Evolutionary conservation across 2,113 vertebrate genomes (phyloP).

Genomic region (Vulpes ferrilata): DNA sequence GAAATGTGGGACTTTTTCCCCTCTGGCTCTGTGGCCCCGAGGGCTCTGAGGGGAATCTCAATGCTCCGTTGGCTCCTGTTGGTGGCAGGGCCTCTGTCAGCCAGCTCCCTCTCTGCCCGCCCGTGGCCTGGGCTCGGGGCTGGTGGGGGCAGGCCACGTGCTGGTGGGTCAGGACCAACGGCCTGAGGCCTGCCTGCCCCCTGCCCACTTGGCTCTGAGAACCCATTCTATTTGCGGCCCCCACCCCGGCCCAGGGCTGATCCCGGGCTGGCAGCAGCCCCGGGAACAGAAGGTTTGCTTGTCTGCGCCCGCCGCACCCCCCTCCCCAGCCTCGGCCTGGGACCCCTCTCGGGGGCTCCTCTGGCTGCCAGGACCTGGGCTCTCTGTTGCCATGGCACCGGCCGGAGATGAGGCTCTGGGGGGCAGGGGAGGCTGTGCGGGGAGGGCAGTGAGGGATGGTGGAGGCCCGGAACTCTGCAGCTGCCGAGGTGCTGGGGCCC

Average conservation of each 20-base stretch:
- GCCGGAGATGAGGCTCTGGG: neutral
- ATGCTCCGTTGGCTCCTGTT: slow-evolving; percentile 53
- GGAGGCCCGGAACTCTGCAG: slow-evolving; percentile 17
- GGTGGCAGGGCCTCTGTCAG: neutral
- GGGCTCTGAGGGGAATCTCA: slow-evolving; percentile 75
- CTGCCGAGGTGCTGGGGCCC: neutral
- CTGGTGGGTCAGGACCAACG: slow-evolving; percentile 44
- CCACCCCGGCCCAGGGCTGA: slow-evolving; percentile 60
- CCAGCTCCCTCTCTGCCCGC: neutral
- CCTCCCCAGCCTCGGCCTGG: slow-evolving; percentile 63
- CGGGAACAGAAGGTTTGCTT: slow-evolving; percentile 83
- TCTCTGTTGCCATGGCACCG: slow-evolving; percentile 70
- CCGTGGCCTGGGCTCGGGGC: neutral
- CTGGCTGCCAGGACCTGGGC: slow-evolving; percentile 80
- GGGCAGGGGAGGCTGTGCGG: neutral
- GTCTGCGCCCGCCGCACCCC: slow-evolving; percentile 64
- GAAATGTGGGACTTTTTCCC: neutral
- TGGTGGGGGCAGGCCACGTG: slow-evolving; percentile 1
- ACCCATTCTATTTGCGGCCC: slow-evolving; percentile 59
- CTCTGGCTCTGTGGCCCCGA: neutral
- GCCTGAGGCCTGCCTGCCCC: slow-evolving; percentile 63
- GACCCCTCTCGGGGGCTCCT: slow-evolving; percentile 82
- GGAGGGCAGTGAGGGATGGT: slow-evolving; percentile 3
- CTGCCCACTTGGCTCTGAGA: slow-evolving; percentile 77
- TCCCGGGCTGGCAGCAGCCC: slow-evolving; percentile 61